phyloP scores from a whole-genome alignment of 2,113 vertebrate species.

The Antechinus flavipes region DNA sequence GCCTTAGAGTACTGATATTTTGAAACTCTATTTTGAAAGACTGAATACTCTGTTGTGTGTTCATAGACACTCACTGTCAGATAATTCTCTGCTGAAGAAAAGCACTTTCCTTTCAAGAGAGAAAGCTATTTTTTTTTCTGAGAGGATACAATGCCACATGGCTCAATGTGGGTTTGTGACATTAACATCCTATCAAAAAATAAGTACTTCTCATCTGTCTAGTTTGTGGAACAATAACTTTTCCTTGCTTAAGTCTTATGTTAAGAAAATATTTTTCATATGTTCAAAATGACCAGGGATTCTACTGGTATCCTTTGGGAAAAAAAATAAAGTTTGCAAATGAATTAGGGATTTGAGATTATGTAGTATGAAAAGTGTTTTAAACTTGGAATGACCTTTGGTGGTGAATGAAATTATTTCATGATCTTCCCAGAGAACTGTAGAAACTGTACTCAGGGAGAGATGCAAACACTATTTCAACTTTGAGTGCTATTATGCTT shows the following conservation, averaged over 20 bases:
- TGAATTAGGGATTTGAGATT: neutral
- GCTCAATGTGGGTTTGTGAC: neutral
- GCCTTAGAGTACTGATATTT: slow-evolving; percentile 68
- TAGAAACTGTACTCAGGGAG: neutral
- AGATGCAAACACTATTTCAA: neutral
- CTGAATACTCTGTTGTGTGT: slow-evolving; percentile 49
- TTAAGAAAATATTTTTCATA: neutral
- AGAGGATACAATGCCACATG: neutral
- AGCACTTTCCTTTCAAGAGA: neutral
- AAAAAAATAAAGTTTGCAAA: neutral
- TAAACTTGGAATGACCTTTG: neutral
- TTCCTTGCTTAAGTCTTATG: neutral
- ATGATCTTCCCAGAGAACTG: neutral
- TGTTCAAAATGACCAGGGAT: neutral
- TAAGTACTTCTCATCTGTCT: neutral
- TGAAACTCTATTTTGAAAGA: slow-evolving; percentile 67
- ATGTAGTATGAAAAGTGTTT: neutral
- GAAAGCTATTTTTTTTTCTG: neutral
- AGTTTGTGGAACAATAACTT: neutral
- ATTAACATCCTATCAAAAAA: neutral
- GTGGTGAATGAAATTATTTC: neutral
- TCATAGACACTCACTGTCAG: slow-evolving; percentile 52
- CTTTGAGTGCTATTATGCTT: neutral
- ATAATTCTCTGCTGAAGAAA: slow-evolving; percentile 24
- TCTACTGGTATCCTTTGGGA: neutral